These are phyloP conservation scores for Hyposoter didymator DNA, from an alignment of 2,888 invertebrate genomes.

Conservation along the genomic window DNA sequence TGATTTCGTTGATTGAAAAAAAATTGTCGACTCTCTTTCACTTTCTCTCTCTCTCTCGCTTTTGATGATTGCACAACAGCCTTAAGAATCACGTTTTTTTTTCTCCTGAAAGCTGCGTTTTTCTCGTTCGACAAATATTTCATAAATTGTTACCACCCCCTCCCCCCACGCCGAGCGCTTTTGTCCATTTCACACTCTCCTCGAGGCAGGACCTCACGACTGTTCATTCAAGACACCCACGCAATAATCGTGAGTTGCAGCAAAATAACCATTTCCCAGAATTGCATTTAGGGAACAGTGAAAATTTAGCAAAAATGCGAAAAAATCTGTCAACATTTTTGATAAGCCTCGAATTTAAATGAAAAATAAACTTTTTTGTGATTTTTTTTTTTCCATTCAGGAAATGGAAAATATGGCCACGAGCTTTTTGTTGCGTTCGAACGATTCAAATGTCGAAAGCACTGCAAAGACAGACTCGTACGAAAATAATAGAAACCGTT, in stretches of 20 bases:
- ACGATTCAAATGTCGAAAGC: not conserved
- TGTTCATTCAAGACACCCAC: slow-evolving; percentile 33
- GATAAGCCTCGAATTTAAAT: not conserved
- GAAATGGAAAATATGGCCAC: not conserved
- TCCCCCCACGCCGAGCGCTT: not conserved
- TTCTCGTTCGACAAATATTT: not conserved
- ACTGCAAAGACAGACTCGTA: slow-evolving; percentile 16
- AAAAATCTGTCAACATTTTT: not conserved
- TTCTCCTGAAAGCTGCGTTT: not conserved
- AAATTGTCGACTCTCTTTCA: not conserved
- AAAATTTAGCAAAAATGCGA: not conserved
- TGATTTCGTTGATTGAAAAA: not conserved
- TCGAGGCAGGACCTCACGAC: slow-evolving; percentile 24
- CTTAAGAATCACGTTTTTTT: not conserved
- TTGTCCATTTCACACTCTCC: not conserved
- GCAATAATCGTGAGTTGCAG: not conserved
- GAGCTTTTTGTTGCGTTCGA: not conserved
- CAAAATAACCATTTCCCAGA: not conserved
- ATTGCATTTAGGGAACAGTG: not conserved
- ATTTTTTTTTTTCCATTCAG: not conserved
- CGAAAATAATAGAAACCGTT: slow-evolving; percentile 14
- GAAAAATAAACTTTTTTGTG: not conserved
- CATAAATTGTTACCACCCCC: not conserved
- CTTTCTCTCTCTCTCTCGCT: not conserved
- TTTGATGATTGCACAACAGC: not conserved